Base-by-base conservation (phyloP, 2,888 invertebrate species). In the Sipha maydis region DNA sequence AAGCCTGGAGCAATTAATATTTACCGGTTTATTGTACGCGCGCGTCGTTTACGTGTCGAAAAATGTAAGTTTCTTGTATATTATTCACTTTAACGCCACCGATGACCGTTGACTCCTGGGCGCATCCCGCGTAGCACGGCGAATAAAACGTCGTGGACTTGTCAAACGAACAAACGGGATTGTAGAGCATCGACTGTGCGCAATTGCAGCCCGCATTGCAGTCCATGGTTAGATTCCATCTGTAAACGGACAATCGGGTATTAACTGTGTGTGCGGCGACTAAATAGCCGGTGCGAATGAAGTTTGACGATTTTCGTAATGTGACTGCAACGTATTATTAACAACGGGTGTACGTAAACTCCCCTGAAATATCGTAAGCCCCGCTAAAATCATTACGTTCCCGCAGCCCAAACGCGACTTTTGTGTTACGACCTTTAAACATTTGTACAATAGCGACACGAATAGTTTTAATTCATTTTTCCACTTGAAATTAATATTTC, bases 41-140 rank as follows among this genome's bases (percentile, higher is more conserved):
- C 69, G 28, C 28, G 4, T 25, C 25, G n/a, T 67, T n/a, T 11
- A 69, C n/a, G n/a, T 11, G 28, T 69, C 9, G 28, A 28, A 1
- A 69, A n/a, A 7, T 28, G 1, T 7, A 61, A 38, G 38, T 3
- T 17, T 75, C 21, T 48, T 1, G 14, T 48, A 14, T 75, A 38
- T 48, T 38, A 4, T 61, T 84, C 61, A 84, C 85, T 77, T 85
- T 76, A 19, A 77, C 9, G 31, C 67, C 90, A 14, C 90, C 90
- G 48, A 90, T 89, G 34, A 90, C 21, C 14, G 83, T 77, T 9
- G 75, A 61, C 14, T 89, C 34, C 21, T 89, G 89, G 2, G 89
- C 90, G 90, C 93, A 93, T 0, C 93, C 93, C 11, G 93, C 93
- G 89, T 92, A 92, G 90, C 93, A 93, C 0, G 93, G 92, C 0